phyloP scores from a whole-genome alignment of 2,888 invertebrate genomes.

The Zaprionus obscuricornis region DNA sequence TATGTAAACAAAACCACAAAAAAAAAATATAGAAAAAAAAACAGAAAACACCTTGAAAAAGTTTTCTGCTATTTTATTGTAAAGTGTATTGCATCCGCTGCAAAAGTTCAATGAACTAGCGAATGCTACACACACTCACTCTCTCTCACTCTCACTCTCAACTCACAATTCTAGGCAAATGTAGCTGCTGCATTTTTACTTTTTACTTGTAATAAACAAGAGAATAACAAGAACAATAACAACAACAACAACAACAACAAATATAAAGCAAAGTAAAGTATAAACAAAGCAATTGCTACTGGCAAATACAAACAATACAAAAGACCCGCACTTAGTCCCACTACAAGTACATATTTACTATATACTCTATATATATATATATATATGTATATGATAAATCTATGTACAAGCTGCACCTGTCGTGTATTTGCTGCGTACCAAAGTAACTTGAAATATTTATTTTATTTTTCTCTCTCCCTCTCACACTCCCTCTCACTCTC shows the following conservation, averaged over 20 bases:
- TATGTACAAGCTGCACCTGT: too few relatives aligned
- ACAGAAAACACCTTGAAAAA: slow-evolving; percentile 61
- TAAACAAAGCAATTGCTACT: slow-evolving; percentile 62
- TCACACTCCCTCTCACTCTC: too few relatives aligned
- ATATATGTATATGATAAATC: too few relatives aligned
- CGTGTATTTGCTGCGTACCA: too few relatives aligned
- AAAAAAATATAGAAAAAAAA: slow-evolving; percentile 22
- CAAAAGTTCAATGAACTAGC: slow-evolving; percentile 50
- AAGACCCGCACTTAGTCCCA: background rate
- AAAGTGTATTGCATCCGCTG: slow-evolving; percentile 15
- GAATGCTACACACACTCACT: slow-evolving; percentile 38
- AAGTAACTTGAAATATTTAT: too few relatives aligned
- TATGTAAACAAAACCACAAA: background rate
- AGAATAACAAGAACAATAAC: slow-evolving; percentile 12
- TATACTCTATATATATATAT: too few relatives aligned
- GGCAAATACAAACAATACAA: slow-evolving; percentile 54
- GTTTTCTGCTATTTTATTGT: slow-evolving; percentile 6
- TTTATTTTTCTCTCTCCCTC: too few relatives aligned
- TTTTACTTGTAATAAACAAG: slow-evolving; percentile 68
- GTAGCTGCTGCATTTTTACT: slow-evolving; percentile 53
- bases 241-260: slow-evolving; percentile 15
- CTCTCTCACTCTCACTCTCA: background rate
- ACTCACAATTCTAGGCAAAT: background rate
- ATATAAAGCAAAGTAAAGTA: slow-evolving; percentile 35
- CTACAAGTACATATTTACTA: slow-evolving; percentile 18